Base-by-base conservation (phyloP, 2,797 vertebrate genomes). In the Thunnus albacares region DNA sequence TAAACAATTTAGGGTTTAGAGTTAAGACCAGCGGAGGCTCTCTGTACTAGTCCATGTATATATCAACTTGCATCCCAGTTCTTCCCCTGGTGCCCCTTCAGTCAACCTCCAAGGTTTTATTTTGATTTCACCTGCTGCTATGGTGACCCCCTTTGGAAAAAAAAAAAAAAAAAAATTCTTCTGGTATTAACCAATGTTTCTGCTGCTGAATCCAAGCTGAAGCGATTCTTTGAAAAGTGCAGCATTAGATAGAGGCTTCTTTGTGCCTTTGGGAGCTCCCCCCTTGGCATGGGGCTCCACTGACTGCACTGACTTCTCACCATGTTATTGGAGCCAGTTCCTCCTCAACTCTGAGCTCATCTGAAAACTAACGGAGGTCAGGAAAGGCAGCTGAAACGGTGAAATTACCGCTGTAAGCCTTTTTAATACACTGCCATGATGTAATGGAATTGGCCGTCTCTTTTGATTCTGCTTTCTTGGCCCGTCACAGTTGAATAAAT, bases 401-500 rank as follows among this genome's bases (percentile, higher is more conserved):
- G 70, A 90, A 93, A 91, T 90, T 77, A 80, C 83, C 6, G 78
- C 82, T 83, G 65, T 71, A 78, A 81, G 84, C 65, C 79, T 73
- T 89, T 91, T 89, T 76, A 91, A 90, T 88, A 82, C 75, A 15
- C 75, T 77, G 81, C 67, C 67, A 65, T 92, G 90, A 91, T 92
- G 93, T 94, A 85, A 95, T 91, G 86, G 89, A 93, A 93, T 81
- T 84, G 89, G 77, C 88, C 10, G 47, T 84, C 79, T 88, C 84
- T 77, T 79, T 83, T 67, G 67, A 90, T 79, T 92, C 83, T 78
- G 65, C 75, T 74, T 82, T 83, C 41, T 78, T 76, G 79, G 71
- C 55, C 68, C 56, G 83, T 88, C 64, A 65, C 66, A 80, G 75
- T 69, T 78, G 77, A 84, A 86, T 75, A 77, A 79, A 80, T 45